Evolutionary conservation across 1,140 invertebrate species (phyloP), one percentile per base, ranked within the genome.

Genomic region (Drosophila biarmipes): DNA sequence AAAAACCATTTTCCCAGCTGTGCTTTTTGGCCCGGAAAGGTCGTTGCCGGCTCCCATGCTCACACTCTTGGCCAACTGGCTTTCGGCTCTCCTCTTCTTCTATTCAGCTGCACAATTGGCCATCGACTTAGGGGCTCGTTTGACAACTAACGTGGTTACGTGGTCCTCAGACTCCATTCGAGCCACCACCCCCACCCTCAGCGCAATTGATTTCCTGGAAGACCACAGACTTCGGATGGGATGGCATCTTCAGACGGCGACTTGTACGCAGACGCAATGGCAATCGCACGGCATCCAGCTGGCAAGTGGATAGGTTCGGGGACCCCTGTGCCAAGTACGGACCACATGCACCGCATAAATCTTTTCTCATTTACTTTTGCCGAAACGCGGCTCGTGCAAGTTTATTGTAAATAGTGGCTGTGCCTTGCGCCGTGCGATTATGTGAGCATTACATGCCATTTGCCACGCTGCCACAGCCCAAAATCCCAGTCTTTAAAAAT

Each of bases 291-390:
- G 71, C 21, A 17, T 43, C 35, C 43, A 57, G 61, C 67, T 58
- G 61, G 56, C 54, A 71, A 54, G 49, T 69, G 58, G 42, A 42
- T 46, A 43, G 15, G 64, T 40, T 52, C 19, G 67, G 74, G 71
- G 56, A 38, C 61, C 63, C 73, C 66, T 72, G 81, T 74, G 74
- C 66, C 68, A 73, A 67, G 53, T 58, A 66, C 76, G 53, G 29
- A 51, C 43, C 84, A 61, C 81, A 85, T 81, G 82, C 34, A 80
- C 82, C 51, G 82, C 82, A 86, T 86, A 86, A 87, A 86, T 86
- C 84, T 87, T 61, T 64, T 63, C 57, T 72, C 84, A 78, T 87
- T 86, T 73, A 86, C 72, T 77, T 11, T 78, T 64, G 73, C 73
- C 80, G 54, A 81, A 87, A 63, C 63, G 38, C 74, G 37, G 21